A percentile compares a stretch with the other conserved stretches of the same genome.
phyloP scores from a whole-genome alignment of 1,140 invertebrate genomes.

The Achroia grisella region DNA sequence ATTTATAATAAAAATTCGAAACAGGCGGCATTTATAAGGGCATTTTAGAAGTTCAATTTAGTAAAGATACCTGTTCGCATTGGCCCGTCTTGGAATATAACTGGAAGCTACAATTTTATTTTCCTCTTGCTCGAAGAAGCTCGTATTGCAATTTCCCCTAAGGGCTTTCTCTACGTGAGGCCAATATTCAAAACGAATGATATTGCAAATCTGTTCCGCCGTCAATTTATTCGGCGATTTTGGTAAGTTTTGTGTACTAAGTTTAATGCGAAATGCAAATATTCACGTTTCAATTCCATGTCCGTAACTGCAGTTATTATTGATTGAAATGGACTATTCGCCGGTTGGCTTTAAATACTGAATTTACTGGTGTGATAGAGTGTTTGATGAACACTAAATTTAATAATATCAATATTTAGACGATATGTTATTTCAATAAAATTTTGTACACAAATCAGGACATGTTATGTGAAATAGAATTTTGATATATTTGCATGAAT shows the following conservation, averaged over 20 bases:
- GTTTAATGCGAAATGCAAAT: constrained; percentile 39
- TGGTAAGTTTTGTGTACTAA: constrained; percentile 29
- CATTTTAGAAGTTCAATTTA: constrained; percentile 51
- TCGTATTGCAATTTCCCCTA: constrained; percentile 54
- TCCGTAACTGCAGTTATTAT: constrained; percentile 16
- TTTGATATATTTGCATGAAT: too few relatives aligned
- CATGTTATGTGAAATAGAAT: too few relatives aligned
- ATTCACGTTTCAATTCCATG: constrained; percentile 29
- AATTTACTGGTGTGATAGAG: too few relatives aligned
- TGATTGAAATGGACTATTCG: not conserved
- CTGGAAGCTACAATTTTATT: constrained; percentile 54
- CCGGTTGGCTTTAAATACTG: constrained; percentile 6
- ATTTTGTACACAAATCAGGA: too few relatives aligned
- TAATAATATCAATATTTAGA: too few relatives aligned
- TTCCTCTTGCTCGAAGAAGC: constrained; percentile 31
- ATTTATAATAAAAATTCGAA: constrained; percentile 11
- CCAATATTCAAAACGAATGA: constrained; percentile 57
- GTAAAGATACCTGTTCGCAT: constrained; percentile 36
- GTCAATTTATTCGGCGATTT: constrained; percentile 40
- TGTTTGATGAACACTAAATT: too few relatives aligned
- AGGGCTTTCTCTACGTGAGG: constrained; percentile 51
- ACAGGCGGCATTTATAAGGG: constrained; percentile 11
- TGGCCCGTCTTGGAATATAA: constrained; percentile 51
- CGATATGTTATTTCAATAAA: too few relatives aligned
- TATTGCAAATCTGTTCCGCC: constrained; percentile 47